Evolutionary conservation across 2,888 invertebrate species (phyloP).

Genomic region (Tachystola acroxantha): DNA sequence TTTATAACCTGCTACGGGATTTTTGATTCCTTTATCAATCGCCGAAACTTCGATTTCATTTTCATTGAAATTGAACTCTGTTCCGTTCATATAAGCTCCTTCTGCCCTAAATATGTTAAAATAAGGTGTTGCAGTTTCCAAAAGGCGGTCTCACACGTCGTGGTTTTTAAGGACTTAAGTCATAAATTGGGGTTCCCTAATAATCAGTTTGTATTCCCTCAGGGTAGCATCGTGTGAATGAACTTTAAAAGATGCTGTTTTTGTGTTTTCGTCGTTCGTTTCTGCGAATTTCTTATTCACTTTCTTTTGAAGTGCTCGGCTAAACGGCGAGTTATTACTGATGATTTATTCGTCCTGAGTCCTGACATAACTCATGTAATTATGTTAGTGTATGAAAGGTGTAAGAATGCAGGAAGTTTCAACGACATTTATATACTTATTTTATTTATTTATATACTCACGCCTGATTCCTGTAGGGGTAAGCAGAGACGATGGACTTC

Average conservation of each 20-base stretch:
- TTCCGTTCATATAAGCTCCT: neutral
- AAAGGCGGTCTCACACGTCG: slow-evolving; percentile 23
- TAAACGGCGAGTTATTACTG: slow-evolving; percentile 12
- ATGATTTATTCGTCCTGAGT: slow-evolving; percentile 13
- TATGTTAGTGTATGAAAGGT: neutral
- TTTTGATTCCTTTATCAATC: slow-evolving; percentile 11
- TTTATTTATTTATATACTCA: no score
- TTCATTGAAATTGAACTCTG: neutral
- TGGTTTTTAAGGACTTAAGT: slow-evolving; percentile 13
- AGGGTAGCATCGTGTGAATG: slow-evolving; percentile 17
- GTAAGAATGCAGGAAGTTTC: slow-evolving; percentile 4
- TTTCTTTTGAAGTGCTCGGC: slow-evolving; percentile 12
- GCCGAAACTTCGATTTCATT: neutral
- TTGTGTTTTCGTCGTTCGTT: slow-evolving; percentile 3
- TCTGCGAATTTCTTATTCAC: slow-evolving; percentile 10
- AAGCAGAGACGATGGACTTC: no score
- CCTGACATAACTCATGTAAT: slow-evolving; percentile 8
- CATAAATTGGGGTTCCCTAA: slow-evolving; percentile 19
- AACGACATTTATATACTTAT: neutral
- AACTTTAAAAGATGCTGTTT: slow-evolving; percentile 11
- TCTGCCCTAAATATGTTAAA: neutral
- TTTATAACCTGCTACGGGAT: slow-evolving; percentile 6
- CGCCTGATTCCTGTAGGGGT: no score
- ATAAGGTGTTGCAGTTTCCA: slow-evolving; percentile 5
- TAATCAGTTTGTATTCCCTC: slow-evolving; percentile 15